Base-by-base conservation (phyloP, 2,113 vertebrate genomes). In the Anser brachyrhynchus region DNA sequence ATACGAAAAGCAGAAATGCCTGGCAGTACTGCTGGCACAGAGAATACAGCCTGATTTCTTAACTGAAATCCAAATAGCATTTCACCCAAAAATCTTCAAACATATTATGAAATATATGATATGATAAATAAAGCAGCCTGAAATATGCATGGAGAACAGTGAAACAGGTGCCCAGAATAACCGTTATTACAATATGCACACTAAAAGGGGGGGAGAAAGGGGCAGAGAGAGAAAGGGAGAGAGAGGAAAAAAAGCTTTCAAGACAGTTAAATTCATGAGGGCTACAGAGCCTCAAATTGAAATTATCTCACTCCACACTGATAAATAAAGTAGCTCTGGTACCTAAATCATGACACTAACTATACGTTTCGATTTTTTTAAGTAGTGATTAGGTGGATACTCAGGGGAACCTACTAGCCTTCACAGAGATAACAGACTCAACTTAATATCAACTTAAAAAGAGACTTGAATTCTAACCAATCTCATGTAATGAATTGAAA, bases 401-500 rank as follows among this genome's bases (percentile, higher is more conserved):
- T 98, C 98, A 97, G 96, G 98, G 98, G 98, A 98, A 98, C 97
- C 97, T 97, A 98, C 97, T 96, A 98, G 98, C 97, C 97, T 98
- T 98, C 90, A 87, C 98, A 98, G 97, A 99, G 98, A 98, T 98
- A 98, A 99, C 98, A 98, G 98, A 99, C 98, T 98, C 98, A 98
- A 98, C 98, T 98, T 98, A 98, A 98, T 98, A 98, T 98, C 98
- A 99, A 98, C 98, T 98, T 99, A 98, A 98, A 99, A 98, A 98
- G 98, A 98, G 98, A 98, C 98, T 98, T 98, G 98, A 98, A 98
- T 98, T 98, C 98, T 98, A 98, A 98, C 98, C 98, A 98, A 98
- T 99, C 98, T 98, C 98, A 97, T 98, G 98, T 98, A 99, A 99
- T 98, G 98, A 99, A 99, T 98, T 98, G 98, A 99, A 99, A 99